phyloP scores from a whole-genome alignment of 2,113 vertebrate species.

The Lichenostomus cassidix region DNA sequence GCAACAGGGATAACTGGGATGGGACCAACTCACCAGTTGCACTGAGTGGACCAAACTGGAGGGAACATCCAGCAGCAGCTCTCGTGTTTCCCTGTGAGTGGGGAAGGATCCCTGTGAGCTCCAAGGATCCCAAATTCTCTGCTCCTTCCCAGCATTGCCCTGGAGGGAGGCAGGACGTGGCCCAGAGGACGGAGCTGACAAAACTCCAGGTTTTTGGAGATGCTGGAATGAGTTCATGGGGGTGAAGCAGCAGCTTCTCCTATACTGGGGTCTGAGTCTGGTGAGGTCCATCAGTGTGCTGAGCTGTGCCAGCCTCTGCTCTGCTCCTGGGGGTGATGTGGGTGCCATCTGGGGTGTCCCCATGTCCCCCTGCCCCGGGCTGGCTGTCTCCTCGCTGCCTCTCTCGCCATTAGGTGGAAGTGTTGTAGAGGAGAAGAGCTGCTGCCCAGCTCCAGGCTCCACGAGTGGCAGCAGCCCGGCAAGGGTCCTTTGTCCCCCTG shows the following conservation, averaged over 20 bases:
- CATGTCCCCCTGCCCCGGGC: background rate
- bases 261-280: no score
- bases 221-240: fast-evolving
- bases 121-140: background rate
- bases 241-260: background rate
- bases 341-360: no score
- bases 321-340: background rate
- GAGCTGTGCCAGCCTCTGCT: background rate
- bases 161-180: background rate
- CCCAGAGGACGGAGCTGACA: background rate
- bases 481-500: background rate
- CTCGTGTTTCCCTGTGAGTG: fast-evolving
- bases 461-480: fast-evolving
- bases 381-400: background rate
- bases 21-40: background rate
- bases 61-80: background rate
- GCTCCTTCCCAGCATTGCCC: background rate
- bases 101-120: no score
- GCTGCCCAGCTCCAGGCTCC: fast-evolving
- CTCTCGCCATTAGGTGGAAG: constrained; percentile 53
- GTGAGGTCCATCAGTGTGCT: background rate
- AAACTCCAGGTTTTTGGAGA: fast-evolving
- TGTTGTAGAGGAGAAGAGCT: constrained; percentile 48
- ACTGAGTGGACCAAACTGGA: background rate
- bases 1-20: background rate